Evolutionary conservation across 2,113 vertebrate genomes (phyloP).

Genomic region (Falco punctatus): DNA sequence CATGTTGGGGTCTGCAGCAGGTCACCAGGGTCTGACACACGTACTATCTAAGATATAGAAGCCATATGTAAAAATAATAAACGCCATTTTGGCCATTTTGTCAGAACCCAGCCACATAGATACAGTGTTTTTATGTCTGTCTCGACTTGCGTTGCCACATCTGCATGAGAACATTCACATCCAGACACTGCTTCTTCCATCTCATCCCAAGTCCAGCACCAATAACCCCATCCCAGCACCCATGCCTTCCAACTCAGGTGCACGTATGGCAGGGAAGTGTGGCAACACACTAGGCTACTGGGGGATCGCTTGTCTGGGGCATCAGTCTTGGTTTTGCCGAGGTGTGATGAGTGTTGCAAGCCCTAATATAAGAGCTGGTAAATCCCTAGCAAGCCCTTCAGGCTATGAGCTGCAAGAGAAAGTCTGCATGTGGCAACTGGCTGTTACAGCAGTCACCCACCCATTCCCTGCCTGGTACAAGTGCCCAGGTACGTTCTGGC

Average conservation of each 20-base stretch:
- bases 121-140: too few species aligned
- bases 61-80: too few species aligned
- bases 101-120: too few species aligned
- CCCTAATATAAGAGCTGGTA: background rate
- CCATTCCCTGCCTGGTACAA: background rate
- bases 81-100: too few species aligned
- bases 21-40: too few species aligned
- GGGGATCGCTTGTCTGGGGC: background rate
- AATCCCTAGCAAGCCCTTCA: background rate
- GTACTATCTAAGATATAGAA: too few species aligned
- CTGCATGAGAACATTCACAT: background rate
- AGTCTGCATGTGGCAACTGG: background rate
- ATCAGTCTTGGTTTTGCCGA: background rate
- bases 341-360: background rate
- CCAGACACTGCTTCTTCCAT: background rate
- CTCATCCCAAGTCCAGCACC: background rate
- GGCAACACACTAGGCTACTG: background rate
- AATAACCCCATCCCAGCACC: background rate
- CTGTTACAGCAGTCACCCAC: background rate
- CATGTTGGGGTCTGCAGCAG: too few species aligned
- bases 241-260: background rate
- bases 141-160: too few species aligned
- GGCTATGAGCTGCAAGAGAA: background rate
- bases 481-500: background rate
- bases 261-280: background rate